phyloP scores from a whole-genome alignment of 2,113 vertebrate genomes.

The Cygnus atratus region DNA sequence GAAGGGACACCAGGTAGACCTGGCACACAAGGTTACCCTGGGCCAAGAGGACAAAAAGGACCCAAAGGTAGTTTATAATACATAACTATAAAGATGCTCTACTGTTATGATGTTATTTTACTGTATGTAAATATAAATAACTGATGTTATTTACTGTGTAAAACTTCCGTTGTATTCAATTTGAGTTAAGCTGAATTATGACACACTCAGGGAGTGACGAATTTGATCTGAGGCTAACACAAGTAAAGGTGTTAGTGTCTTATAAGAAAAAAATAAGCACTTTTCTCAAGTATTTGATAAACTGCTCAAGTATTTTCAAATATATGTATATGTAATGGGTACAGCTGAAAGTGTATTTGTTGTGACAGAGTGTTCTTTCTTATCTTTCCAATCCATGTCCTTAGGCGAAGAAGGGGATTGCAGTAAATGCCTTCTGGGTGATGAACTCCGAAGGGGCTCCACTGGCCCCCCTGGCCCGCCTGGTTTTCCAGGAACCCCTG shows the following conservation, averaged over 20 bases:
- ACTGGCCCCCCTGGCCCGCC: constrained; percentile 74
- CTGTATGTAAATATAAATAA: no score
- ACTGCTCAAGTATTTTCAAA: background rate
- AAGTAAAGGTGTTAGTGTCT: background rate
- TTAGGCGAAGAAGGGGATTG: constrained; percentile 80
- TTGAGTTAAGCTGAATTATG: background rate
- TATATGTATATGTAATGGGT: background rate
- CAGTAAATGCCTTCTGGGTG: constrained; percentile 44
- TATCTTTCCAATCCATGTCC: background rate
- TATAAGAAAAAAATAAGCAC: background rate
- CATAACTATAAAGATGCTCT: background rate
- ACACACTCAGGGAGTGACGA: background rate
- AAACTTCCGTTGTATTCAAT: background rate
- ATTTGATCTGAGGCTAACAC: background rate
- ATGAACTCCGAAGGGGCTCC: constrained; percentile 42
- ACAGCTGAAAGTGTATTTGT: background rate
- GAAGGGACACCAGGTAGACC: constrained; percentile 52
- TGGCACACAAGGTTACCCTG: constrained; percentile 74
- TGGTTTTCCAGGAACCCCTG: constrained; percentile 73
- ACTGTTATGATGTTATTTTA: background rate
- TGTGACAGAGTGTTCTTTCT: background rate
- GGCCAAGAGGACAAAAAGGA: constrained; percentile 74
- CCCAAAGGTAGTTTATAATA: constrained; percentile 73
- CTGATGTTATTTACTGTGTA: background rate
- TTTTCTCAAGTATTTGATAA: constrained; percentile 6